These are phyloP conservation scores for Hylyphantes graminicola DNA, from an alignment of 1,140 invertebrate species.

Conservation along the genomic window DNA sequence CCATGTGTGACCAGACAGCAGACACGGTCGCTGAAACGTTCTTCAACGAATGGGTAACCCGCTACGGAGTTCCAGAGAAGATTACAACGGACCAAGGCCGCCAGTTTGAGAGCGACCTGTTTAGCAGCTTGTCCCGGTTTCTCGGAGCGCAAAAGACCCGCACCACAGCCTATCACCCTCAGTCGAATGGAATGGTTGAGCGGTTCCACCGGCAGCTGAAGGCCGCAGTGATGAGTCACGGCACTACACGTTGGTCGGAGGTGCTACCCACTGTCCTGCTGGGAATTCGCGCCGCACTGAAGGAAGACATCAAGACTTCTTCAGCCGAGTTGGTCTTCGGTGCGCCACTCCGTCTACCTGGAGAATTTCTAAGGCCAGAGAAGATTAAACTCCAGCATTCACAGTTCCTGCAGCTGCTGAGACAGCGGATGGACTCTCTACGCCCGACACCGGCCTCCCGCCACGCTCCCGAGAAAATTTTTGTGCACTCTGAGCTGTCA, in stretches of 20 bases:
- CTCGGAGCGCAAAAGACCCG: not conserved
- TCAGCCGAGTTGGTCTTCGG: constrained; percentile 62
- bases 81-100: constrained; percentile 68
- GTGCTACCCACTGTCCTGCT: constrained; percentile 66
- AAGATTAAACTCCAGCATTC: not conserved
- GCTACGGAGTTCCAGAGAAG: constrained; percentile 30
- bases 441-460: not conserved
- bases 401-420: not conserved
- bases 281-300: constrained; percentile 58
- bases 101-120: constrained; percentile 65
- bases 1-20: constrained; percentile 62
- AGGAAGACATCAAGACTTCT: constrained; percentile 63
- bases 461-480: not conserved
- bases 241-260: not conserved
- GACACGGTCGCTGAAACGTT: constrained; percentile 66
- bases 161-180: constrained; percentile 62
- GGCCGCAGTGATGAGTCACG: constrained; percentile 58
- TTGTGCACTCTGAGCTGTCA: not conserved
- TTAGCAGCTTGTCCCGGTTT: not conserved
- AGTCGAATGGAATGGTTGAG: constrained; percentile 66
- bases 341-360: constrained; percentile 49
- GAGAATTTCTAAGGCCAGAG: constrained; percentile 49
- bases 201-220: constrained; percentile 68
- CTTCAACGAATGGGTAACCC: constrained; percentile 65
- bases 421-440: too few relatives aligned